Evolutionary conservation across 2,888 invertebrate species (phyloP).

Genomic region (Gymnocheta viridis): DNA sequence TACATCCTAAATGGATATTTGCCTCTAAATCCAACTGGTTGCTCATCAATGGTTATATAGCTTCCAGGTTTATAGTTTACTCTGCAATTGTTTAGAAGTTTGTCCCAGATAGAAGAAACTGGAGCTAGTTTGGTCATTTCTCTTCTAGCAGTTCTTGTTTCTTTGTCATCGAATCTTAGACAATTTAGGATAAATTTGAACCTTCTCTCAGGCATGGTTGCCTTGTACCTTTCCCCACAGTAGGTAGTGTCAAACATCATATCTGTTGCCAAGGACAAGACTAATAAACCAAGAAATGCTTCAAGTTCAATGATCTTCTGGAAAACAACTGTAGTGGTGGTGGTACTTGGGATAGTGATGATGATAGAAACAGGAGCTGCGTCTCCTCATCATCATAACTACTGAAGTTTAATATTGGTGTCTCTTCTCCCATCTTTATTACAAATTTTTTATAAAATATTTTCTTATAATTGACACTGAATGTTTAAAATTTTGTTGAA

Average conservation of each 20-base stretch:
- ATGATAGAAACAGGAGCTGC: no score
- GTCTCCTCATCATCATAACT: no score
- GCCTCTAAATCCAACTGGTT: conserved; percentile 1
- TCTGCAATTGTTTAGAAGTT: conserved; percentile 30
- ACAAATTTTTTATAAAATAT: no score
- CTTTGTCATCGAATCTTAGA: conserved; percentile 38
- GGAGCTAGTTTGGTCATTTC: conserved; percentile 33
- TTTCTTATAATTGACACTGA: no score
- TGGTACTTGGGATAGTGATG: no score
- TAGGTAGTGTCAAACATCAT: conserved; percentile 21
- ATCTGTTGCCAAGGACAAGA: conserved; percentile 17
- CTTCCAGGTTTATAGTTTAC: conserved; percentile 44
- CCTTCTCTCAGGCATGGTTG: no score
- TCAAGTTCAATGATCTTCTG: no score
- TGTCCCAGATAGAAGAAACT: conserved; percentile 26
- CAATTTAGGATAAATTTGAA: no score
- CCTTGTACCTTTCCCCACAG: conserved; percentile 26
- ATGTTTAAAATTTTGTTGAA: no score
- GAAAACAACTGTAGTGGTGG: no score
- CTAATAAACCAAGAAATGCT: conserved; percentile 8
- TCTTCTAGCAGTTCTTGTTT: conserved; percentile 27
- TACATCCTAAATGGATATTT: conserved; percentile 30
- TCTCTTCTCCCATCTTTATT: no score
- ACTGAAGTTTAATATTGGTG: no score
- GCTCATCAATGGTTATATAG: conserved; percentile 36